Percentiles rank a stretch among this genome's conserved stretches.
Conservation (phyloP, 2,113 vertebrate species). For the Carassius carassius region DNA sequence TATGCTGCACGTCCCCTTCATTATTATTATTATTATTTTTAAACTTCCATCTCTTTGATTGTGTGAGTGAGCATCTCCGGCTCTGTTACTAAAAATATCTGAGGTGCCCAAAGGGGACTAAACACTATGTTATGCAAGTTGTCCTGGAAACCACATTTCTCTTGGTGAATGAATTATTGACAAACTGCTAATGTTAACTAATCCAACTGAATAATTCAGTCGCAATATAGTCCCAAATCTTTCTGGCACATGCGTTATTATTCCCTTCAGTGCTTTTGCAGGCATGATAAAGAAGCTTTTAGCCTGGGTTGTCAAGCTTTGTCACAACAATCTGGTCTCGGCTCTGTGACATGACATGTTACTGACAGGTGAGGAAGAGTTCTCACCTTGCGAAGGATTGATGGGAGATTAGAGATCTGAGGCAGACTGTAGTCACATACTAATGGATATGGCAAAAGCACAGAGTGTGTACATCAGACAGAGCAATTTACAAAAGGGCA, state of each 20-base stretch:
- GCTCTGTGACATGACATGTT: conserved; percentile 47
- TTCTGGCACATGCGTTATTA: conserved; percentile 4
- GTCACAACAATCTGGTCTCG: conserved; percentile 60
- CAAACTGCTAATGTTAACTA: conserved; percentile 43
- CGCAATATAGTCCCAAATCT: neutral
- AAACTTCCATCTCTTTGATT: neutral
- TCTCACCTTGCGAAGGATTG: conserved; percentile 39
- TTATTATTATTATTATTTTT: neutral
- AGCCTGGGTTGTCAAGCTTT: conserved; percentile 54
- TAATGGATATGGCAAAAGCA: conserved; percentile 3
- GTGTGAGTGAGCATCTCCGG: neutral
- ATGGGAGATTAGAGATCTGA: conserved; percentile 28
- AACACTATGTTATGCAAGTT: conserved; percentile 44
- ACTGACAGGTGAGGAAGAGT: conserved; percentile 36
- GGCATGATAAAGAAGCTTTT: conserved; percentile 54
- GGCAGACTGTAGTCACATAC: conserved; percentile 9
- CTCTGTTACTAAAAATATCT: conserved; percentile 37
- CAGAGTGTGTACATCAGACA: conserved; percentile 14
- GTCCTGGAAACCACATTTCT: conserved; percentile 47
- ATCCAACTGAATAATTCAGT: conserved; percentile 49
- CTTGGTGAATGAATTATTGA: conserved; percentile 42
- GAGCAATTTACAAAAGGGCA: conserved; percentile 7
- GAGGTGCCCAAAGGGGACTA: conserved; percentile 21
- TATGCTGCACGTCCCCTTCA: neutral
- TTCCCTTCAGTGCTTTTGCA: neutral